phyloP scores from a whole-genome alignment of 2,113 vertebrate genomes.

The Balaeniceps rex region DNA sequence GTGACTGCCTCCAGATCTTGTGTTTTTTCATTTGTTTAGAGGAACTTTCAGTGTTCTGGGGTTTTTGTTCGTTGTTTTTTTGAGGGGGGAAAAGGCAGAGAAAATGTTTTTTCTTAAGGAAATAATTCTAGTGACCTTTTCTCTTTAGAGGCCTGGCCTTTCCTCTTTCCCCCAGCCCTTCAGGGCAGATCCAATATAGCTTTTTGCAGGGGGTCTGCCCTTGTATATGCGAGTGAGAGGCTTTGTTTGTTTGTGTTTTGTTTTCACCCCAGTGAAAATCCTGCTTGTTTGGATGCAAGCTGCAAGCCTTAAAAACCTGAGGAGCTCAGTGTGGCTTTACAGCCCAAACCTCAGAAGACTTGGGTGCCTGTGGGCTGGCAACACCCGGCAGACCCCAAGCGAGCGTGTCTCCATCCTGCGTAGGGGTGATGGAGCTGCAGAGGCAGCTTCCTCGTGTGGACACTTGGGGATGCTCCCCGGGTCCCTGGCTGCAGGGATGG shows the following conservation, averaged over 20 bases:
- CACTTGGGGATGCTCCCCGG: background rate
- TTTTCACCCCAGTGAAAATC: background rate
- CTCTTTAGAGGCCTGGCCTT: background rate
- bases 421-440: background rate
- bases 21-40: background rate
- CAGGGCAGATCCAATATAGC: background rate
- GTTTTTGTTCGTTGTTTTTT: background rate
- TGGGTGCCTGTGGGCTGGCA: background rate
- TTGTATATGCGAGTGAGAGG: background rate
- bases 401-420: fast-evolving
- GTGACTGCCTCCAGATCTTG: background rate
- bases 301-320: background rate
- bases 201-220: background rate
- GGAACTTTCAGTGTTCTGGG: background rate
- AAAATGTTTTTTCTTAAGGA: background rate
- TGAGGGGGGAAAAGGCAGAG: background rate
- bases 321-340: background rate
- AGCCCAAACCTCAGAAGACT: background rate
- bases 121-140: background rate
- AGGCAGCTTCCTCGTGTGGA: background rate
- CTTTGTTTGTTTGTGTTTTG: too few relatives aligned
- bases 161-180: background rate
- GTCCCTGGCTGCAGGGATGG: background rate
- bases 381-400: fast-evolving
- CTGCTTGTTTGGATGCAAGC: background rate